These are phyloP conservation scores for Ondatra zibethicus DNA, from an alignment of 2,113 vertebrate genomes.

Conservation along the genomic window DNA sequence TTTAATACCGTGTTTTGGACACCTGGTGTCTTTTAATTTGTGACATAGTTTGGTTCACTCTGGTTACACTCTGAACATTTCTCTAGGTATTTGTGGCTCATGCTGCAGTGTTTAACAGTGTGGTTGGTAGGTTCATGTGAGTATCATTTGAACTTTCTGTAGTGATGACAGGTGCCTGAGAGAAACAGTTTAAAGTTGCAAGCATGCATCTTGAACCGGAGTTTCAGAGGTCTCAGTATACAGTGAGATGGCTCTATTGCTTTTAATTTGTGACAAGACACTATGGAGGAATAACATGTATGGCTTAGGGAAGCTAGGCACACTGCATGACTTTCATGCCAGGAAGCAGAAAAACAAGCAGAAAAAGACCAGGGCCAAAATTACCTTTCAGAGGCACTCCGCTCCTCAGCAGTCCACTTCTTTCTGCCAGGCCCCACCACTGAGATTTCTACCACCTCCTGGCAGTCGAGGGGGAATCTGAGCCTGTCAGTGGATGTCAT, in stretches of 20 bases:
- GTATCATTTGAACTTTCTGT: background rate
- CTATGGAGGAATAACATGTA: background rate
- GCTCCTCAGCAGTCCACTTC: no score
- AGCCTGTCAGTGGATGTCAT: background rate
- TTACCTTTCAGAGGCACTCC: background rate
- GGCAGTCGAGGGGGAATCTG: no score
- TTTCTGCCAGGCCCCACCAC: background rate
- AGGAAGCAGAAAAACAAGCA: background rate
- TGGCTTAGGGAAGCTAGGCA: background rate
- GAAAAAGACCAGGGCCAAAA: no score
- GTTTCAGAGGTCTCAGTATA: background rate
- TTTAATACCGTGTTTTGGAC: background rate
- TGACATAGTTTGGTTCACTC: no score
- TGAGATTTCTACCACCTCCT: background rate
- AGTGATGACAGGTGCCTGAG: background rate
- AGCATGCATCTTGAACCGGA: background rate
- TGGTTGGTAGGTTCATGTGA: background rate
- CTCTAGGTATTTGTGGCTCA: background rate
- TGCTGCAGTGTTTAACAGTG: fast-evolving
- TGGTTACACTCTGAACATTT: fast-evolving
- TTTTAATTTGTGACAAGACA: background rate
- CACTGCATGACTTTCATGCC: background rate
- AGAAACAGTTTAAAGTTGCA: background rate
- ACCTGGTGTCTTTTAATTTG: background rate
- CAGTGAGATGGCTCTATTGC: background rate